Evolutionary conservation across 2,888 invertebrate species (phyloP), one percentile per base, ranked within the genome.

Genomic region (Noctua pronuba): DNA sequence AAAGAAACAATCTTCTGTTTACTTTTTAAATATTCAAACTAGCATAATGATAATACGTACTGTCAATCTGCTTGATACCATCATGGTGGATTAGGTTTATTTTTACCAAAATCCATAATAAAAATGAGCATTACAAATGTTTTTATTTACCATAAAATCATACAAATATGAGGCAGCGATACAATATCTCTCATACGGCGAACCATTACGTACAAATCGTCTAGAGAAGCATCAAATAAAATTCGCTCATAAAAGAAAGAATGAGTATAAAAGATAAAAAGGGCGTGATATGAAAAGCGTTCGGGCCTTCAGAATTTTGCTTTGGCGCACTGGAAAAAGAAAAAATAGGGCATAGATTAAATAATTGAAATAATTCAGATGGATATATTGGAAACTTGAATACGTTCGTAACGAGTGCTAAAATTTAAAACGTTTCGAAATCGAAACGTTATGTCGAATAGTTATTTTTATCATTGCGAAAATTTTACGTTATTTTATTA

Each of bases 251-350:
- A 87, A 90, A 90, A 86, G 87, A 88, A 91, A 88, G 86, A 90
- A 90, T 88, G 88, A 88, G 88, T 89, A 90, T 90, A 85, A 92
- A 92, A 93, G 90, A 93, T 93, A 92, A 94, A 94, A 93, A 82
- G 81, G 76, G 79, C 86, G 88, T 91, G 91, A 92, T 94, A 93
- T 93, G 92, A 92, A 93, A 94, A 91, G 92, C 91, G 89, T 90
- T 89, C 85, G 88, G 86, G 87, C 90, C 88, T 88, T 89, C 85
- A 86, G 84, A 90, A 91, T 91, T 89, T 92, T 92, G 90, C 92
- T 92, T 91, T 90, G 85, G 87, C 83, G 82, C 82, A 86, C 85
- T 88, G 88, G 87, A 88, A 82, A 90, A 89, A 83, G 83, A 86
- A 89, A 92, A 91, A 91, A 88, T 86, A 66, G 62, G 75, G 31